Evolutionary conservation across 2,797 vertebrate species (phyloP).

Genomic region (Spheniscus humboldti): DNA sequence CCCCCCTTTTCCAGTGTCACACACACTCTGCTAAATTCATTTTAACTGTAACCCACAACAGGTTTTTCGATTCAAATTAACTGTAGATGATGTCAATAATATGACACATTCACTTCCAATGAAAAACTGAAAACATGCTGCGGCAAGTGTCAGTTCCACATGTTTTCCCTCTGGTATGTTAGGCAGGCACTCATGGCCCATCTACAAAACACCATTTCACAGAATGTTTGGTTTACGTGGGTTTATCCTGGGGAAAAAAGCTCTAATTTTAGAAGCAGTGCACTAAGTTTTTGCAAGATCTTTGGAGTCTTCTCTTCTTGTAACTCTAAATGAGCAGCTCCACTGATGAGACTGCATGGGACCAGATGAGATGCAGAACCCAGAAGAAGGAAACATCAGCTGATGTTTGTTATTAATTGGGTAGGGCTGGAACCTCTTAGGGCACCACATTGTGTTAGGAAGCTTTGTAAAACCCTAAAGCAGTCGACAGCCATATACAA

Average conservation of each 20-base stretch:
- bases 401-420: not conserved
- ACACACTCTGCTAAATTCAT: not conserved
- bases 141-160: not conserved
- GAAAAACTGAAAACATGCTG: not conserved
- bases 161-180: not conserved
- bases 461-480: not conserved
- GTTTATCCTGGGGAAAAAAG: not conserved
- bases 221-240: not conserved
- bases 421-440: not conserved
- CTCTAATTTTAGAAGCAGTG: not conserved
- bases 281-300: not conserved
- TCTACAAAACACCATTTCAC: not conserved
- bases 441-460: not conserved
- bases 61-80: not conserved
- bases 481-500: not conserved
- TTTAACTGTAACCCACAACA: not conserved
- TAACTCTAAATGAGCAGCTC: not conserved
- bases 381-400: not conserved
- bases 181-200: not conserved
- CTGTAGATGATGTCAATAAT: not conserved
- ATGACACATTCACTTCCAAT: not conserved
- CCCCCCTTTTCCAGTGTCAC: not conserved
- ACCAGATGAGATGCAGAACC: not conserved
- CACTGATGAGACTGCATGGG: not conserved
- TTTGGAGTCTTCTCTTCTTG: not conserved